phyloP scores from a whole-genome alignment of 1,140 invertebrate genomes.

The Pogonognathellus flavescens region DNA sequence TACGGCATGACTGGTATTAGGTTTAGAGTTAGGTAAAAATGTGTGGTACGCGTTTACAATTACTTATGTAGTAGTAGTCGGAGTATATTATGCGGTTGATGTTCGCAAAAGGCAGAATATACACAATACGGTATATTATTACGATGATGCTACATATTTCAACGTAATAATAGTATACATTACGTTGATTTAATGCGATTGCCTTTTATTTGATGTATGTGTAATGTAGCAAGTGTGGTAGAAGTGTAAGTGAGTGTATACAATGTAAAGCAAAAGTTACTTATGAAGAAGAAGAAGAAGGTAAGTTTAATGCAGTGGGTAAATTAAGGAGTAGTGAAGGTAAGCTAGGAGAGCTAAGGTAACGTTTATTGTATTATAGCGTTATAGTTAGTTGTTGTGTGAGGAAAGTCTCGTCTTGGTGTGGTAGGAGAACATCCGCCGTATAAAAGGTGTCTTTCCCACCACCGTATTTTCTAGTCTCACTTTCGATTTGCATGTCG shows the following conservation, averaged over 20 bases:
- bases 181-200: slow-evolving; percentile 30
- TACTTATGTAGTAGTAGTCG: too few relatives aligned
- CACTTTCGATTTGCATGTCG: slow-evolving; percentile 52
- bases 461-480: slow-evolving; percentile 52
- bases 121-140: not conserved
- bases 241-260: not conserved
- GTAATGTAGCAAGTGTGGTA: too few relatives aligned
- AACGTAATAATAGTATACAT: slow-evolving; percentile 17
- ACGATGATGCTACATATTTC: slow-evolving; percentile 34
- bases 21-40: not conserved
- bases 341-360: not conserved
- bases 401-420: slow-evolving; percentile 60
- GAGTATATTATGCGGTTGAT: too few relatives aligned
- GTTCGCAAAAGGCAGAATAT: not conserved
- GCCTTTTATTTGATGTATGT: too few relatives aligned
- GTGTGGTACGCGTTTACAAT: not conserved
- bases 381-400: not conserved
- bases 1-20: not conserved
- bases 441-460: slow-evolving; percentile 63
- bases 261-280: not conserved
- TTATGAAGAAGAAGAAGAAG: not conserved
- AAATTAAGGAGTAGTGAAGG: not conserved
- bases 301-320: too few relatives aligned
- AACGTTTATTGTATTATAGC: not conserved
- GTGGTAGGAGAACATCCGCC: slow-evolving; percentile 61